Evolutionary conservation across 2,888 invertebrate species (phyloP).

Genomic region (Rugalucina vietnamica): DNA sequence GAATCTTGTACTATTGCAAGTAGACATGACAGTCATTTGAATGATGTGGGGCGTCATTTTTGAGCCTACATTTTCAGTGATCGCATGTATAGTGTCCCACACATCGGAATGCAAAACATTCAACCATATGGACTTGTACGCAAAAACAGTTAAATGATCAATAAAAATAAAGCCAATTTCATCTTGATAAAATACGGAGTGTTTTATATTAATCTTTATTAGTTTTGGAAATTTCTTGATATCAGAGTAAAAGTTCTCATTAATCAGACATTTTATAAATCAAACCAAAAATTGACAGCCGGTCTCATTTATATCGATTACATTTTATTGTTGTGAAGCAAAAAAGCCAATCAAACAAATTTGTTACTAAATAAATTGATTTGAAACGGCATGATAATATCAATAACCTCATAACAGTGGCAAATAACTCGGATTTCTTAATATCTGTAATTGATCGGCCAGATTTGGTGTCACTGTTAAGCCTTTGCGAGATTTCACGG

Average conservation of each 20-base stretch:
- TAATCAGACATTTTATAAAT: slow-evolving; percentile 33
- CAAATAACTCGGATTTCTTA: slow-evolving; percentile 6
- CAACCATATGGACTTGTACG: background rate
- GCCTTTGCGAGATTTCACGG: background rate
- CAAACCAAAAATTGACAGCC: slow-evolving; percentile 29
- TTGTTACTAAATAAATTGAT: slow-evolving; percentile 41
- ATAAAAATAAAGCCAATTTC: background rate
- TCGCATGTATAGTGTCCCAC: too few species aligned
- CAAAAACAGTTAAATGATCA: background rate
- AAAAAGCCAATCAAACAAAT: slow-evolving; percentile 37
- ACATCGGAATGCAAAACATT: too few species aligned
- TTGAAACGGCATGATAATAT: slow-evolving; percentile 24
- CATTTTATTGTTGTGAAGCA: slow-evolving; percentile 42
- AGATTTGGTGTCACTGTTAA: slow-evolving; percentile 7
- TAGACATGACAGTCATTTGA: too few species aligned
- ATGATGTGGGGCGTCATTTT: too few species aligned
- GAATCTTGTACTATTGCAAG: too few species aligned
- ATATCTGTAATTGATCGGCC: slow-evolving; percentile 24
- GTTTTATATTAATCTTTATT: slow-evolving; percentile 16
- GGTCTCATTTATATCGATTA: slow-evolving; percentile 46
- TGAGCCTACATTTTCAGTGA: too few species aligned
- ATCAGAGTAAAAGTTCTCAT: slow-evolving; percentile 2
- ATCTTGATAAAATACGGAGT: background rate
- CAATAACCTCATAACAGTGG: slow-evolving; percentile 21
- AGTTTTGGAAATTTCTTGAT: slow-evolving; percentile 1